phyloP scores from a whole-genome alignment of 1,140 invertebrate genomes.

The Chironomus striatipennis region DNA sequence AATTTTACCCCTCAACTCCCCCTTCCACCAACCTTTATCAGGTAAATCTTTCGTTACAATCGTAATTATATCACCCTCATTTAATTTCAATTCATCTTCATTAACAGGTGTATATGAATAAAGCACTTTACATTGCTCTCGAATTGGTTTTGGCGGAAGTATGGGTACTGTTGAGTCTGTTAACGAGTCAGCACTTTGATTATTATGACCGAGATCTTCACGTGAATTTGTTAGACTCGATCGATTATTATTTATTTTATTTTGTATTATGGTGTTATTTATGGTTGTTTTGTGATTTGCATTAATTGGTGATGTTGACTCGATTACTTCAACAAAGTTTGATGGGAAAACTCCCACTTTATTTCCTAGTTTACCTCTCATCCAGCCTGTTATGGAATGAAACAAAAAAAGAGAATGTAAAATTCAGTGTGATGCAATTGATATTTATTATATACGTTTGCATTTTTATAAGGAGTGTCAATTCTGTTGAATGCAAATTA shows the following conservation, averaged over 20 bases:
- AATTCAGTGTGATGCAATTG: conserved; percentile 35
- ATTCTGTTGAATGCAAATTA: too few relatives aligned
- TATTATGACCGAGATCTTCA: conserved; percentile 28
- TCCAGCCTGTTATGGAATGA: conserved; percentile 58
- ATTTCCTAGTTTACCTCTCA: conserved; percentile 67
- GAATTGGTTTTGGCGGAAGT: conserved; percentile 53
- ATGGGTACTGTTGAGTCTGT: conserved; percentile 35
- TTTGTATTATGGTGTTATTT: conserved; percentile 27
- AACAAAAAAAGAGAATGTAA: conserved; percentile 35
- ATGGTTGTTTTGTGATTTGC: conserved; percentile 30
- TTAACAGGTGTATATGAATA: conserved; percentile 87
- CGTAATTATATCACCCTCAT: conserved; percentile 82
- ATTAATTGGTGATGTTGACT: conserved; percentile 38
- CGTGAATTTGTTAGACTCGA: conserved; percentile 29
- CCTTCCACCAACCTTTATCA: conserved; percentile 96
- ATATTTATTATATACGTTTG: not conserved
- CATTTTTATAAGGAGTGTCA: too few relatives aligned
- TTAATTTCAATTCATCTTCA: conserved; percentile 85
- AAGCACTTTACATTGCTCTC: conserved; percentile 74
- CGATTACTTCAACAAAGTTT: conserved; percentile 78
- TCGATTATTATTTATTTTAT: conserved; percentile 32
- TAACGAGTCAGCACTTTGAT: conserved; percentile 26
- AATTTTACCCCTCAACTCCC: conserved; percentile 77
- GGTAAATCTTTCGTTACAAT: conserved; percentile 79
- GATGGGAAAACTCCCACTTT: conserved; percentile 84